A percentile compares a stretch with the other conserved stretches of the same genome.
Conservation (phyloP, 1,140 invertebrate species). For the Apis dorsata region DNA sequence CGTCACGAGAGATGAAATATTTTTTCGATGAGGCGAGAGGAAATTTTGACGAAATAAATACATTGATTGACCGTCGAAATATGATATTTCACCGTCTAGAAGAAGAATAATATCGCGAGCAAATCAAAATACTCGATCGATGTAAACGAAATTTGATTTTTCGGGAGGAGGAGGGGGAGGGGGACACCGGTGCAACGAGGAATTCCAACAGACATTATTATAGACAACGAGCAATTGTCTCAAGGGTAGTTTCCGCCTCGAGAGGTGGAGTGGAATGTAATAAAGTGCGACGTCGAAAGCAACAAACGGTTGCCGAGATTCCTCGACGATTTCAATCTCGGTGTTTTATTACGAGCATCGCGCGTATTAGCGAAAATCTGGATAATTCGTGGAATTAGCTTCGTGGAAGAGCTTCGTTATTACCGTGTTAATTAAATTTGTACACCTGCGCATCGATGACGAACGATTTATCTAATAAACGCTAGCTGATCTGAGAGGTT, state of each 20-base stretch:
- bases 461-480: slow-evolving; percentile 4
- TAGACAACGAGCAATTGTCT: neutral
- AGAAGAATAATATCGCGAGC: neutral
- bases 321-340: slow-evolving; percentile 28
- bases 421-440: slow-evolving; percentile 14
- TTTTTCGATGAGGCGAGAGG: neutral
- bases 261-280: slow-evolving; percentile 37
- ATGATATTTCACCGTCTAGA: too few species aligned
- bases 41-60: too few species aligned
- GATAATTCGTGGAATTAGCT: slow-evolving; percentile 1
- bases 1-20: slow-evolving; percentile 22
- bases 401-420: neutral
- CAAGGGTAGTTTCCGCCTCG: neutral
- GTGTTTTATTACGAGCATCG: slow-evolving; percentile 1
- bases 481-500: neutral
- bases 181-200: neutral
- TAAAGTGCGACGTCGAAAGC: slow-evolving; percentile 38
- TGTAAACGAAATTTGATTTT: neutral
- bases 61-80: too few species aligned
- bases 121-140: neutral
- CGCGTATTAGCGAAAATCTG: neutral
- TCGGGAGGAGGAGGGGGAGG: neutral
- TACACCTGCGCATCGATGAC: neutral
- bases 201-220: neutral
- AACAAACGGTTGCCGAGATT: slow-evolving; percentile 43